phyloP scores from a whole-genome alignment of 2,888 invertebrate genomes.

The Pristionchus maxplancki region DNA sequence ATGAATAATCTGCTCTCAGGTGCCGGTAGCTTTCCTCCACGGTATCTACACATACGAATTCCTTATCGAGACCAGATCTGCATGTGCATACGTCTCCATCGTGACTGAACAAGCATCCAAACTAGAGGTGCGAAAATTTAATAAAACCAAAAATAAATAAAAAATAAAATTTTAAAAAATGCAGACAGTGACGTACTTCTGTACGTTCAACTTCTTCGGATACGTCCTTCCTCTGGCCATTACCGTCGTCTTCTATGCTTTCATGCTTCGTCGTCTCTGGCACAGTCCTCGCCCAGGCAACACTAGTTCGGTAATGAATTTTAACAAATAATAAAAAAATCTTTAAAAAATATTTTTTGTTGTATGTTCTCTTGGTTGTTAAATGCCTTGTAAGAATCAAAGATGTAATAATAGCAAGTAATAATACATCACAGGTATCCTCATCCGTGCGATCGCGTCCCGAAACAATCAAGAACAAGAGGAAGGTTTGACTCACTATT shows the following conservation, averaged over 20 bases:
- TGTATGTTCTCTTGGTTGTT: no score
- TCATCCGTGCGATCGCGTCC: constrained; percentile 68
- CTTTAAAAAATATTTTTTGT: no score
- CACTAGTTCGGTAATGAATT: constrained; percentile 50
- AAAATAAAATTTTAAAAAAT: constrained; percentile 38
- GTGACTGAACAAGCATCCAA: constrained; percentile 67
- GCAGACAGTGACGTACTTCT: constrained; percentile 79
- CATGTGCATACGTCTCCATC: constrained; percentile 73
- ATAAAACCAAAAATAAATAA: no score
- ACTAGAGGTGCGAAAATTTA: constrained; percentile 55
- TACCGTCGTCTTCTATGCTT: constrained; percentile 90
- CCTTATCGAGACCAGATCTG: constrained; percentile 70
- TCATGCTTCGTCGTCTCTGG: constrained; percentile 91
- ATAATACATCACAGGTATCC: constrained; percentile 52
- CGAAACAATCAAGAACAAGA: constrained; percentile 71
- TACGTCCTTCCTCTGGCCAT: constrained; percentile 90
- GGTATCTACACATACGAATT: constrained; percentile 71
- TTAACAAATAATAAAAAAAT: neutral
- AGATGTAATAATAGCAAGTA: no score
- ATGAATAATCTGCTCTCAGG: constrained; percentile 53
- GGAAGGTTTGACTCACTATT: constrained; percentile 60
- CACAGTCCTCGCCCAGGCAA: constrained; percentile 77
- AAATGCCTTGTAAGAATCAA: no score
- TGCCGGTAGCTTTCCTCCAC: constrained; percentile 66
- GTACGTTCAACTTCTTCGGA: constrained; percentile 90